Conservation (phyloP, 2,888 invertebrate genomes). For the Eupithecia pulchellata region DNA sequence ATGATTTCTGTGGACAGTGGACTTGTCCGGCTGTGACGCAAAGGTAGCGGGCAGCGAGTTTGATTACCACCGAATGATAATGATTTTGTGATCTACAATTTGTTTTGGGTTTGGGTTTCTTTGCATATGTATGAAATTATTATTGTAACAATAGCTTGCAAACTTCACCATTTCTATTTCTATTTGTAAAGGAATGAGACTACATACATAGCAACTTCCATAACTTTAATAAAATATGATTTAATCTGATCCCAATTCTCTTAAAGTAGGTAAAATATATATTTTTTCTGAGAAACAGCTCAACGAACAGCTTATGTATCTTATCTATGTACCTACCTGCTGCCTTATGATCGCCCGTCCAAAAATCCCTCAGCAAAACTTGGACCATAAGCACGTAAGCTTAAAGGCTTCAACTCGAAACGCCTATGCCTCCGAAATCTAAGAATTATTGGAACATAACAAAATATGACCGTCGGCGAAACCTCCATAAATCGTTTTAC, state of each 20-base stretch:
- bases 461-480: conserved; percentile 73
- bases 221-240: not conserved
- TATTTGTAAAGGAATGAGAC: not conserved
- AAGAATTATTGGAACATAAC: conserved; percentile 80
- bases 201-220: not conserved
- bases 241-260: not conserved
- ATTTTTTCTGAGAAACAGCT: not conserved
- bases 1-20: not conserved
- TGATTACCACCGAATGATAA: not conserved
- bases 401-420: conserved; percentile 46
- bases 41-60: not conserved
- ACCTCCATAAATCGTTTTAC: conserved; percentile 81
- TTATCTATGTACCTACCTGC: not conserved
- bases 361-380: conserved; percentile 44
- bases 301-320: not conserved
- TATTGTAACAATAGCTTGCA: not conserved
- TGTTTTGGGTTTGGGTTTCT: not conserved
- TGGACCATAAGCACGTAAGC: conserved; percentile 47
- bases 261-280: not conserved
- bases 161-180: not conserved
- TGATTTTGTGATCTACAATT: not conserved
- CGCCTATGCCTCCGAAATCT: conserved; percentile 54
- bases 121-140: not conserved
- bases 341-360: conserved; percentile 6
- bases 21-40: not conserved